A percentile compares a stretch with the other conserved stretches of the same genome.
Evolutionary conservation across 2,797 vertebrate genomes (phyloP).

Genomic region (Cheirogaleus major): DNA sequence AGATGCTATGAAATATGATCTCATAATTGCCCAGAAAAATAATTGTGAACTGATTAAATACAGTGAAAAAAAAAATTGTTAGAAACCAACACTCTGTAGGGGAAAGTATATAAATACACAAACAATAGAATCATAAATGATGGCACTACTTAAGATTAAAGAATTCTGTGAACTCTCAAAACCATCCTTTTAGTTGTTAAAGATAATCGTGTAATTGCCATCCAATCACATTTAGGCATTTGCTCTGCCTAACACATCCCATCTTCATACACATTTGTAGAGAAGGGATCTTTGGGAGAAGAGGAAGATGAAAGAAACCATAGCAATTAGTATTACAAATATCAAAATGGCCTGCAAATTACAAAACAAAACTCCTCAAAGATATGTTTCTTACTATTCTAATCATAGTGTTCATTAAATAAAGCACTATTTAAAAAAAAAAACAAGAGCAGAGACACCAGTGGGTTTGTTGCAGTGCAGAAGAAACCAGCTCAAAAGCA

Average conservation of each 20-base stretch:
- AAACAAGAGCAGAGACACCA: constrained; percentile 76
- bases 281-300: not conserved
- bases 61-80: not conserved
- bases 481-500: constrained; percentile 87
- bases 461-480: constrained; percentile 83
- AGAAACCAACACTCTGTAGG: not conserved
- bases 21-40: not conserved
- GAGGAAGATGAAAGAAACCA: not conserved
- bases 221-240: not conserved
- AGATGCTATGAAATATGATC: not conserved
- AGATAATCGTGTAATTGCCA: not conserved
- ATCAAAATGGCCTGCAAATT: constrained; percentile 37
- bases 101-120: not conserved
- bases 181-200: not conserved
- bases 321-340: not conserved
- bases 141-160: not conserved
- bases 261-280: not conserved
- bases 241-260: not conserved
- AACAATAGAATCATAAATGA: not conserved
- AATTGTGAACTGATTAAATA: not conserved
- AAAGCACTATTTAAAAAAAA: not conserved
- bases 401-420: not conserved
- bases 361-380: constrained; percentile 65
- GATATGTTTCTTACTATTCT: constrained; percentile 51
- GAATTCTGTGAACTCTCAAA: not conserved